A percentile compares a stretch with the other conserved stretches of the same genome.
Conservation (phyloP, 2,113 vertebrate species). For the Atractosteus spatula region DNA sequence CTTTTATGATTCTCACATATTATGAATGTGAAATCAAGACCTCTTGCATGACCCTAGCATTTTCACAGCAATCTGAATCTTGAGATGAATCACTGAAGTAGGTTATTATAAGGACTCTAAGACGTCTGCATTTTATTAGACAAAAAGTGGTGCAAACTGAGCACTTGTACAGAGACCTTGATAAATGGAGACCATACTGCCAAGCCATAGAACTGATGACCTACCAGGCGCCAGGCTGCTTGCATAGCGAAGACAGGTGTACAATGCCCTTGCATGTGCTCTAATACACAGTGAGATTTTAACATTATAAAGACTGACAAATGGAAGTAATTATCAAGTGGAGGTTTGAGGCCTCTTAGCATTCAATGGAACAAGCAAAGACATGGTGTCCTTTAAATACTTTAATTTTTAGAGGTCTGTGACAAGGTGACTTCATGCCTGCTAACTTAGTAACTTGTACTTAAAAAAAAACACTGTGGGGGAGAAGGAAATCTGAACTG, state of each 20-base stretch:
- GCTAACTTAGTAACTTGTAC: not conserved
- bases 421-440: not conserved
- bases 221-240: not conserved
- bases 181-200: too few species aligned
- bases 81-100: too few species aligned
- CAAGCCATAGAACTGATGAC: not conserved
- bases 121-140: too few species aligned
- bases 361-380: slow-evolving; percentile 30
- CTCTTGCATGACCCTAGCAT: too few species aligned
- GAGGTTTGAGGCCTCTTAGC: slow-evolving; percentile 40
- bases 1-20: too few species aligned
- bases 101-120: too few species aligned
- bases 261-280: slow-evolving; percentile 4
- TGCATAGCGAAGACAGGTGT: slow-evolving; percentile 1
- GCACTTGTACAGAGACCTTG: too few species aligned
- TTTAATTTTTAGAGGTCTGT: not conserved
- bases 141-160: too few species aligned
- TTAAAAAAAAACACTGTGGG: not conserved
- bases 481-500: too few species aligned
- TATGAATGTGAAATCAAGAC: too few species aligned
- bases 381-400: slow-evolving; percentile 27
- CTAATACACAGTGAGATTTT: slow-evolving; percentile 13
- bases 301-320: slow-evolving; percentile 40
- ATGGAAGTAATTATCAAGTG: slow-evolving; percentile 48
- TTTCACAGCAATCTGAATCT: too few species aligned